Conservation (phyloP, 2,113 vertebrate species). For the Pelobates fuscus region DNA sequence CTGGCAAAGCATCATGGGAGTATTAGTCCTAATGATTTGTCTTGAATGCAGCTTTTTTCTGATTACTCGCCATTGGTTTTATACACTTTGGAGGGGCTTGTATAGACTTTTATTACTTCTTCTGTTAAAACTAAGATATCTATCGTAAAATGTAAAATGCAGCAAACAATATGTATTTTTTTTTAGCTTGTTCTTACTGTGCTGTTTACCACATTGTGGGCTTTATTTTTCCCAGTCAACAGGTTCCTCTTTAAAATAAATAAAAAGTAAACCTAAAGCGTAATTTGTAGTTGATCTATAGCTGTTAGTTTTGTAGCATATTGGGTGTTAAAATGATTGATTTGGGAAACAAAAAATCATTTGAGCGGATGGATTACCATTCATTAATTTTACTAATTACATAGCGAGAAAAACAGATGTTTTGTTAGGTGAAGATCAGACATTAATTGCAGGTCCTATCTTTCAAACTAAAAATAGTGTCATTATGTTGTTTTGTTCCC, state of each 20-base stretch:
- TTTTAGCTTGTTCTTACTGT: too few relatives aligned
- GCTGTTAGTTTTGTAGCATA: constrained; percentile 58
- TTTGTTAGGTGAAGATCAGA: constrained; percentile 72
- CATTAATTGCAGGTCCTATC: constrained; percentile 75
- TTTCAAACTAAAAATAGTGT: constrained; percentile 74
- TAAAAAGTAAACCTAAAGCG: constrained; percentile 8
- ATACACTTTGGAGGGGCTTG: too few relatives aligned
- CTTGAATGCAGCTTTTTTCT: too few relatives aligned
- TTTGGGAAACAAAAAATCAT: constrained; percentile 76
- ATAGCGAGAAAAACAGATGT: constrained; percentile 80
- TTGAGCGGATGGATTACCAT: constrained; percentile 78
- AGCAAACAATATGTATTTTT: too few relatives aligned
- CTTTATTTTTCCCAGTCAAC: not conserved
- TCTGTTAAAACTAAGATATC: too few relatives aligned
- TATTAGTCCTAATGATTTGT: too few relatives aligned
- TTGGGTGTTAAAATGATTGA: constrained; percentile 73
- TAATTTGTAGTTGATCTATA: constrained; percentile 70
- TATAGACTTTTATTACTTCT: too few relatives aligned
- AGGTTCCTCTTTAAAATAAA: not conserved
- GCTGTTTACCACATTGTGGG: too few relatives aligned
- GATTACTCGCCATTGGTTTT: too few relatives aligned
- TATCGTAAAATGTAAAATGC: too few relatives aligned
- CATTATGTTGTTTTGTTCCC: constrained; percentile 56
- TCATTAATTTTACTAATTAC: constrained; percentile 86
- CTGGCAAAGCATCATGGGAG: too few relatives aligned